Evolutionary conservation across 1,140 invertebrate species (phyloP).

Genomic region (Ganaspis sp.): DNA sequence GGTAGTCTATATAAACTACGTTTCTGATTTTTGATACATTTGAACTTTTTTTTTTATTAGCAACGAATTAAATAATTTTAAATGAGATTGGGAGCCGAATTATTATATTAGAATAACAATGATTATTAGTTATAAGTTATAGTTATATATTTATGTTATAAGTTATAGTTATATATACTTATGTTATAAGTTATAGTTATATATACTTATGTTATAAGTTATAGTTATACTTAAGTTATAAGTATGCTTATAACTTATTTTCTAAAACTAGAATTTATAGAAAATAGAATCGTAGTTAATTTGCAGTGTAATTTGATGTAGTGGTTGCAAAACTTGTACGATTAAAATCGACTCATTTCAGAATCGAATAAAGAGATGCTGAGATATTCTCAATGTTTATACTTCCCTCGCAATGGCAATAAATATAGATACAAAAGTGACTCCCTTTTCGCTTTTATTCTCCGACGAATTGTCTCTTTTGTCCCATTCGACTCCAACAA

Average conservation of each 20-base stretch:
- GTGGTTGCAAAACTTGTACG: background rate
- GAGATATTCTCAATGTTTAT: slow-evolving; percentile 12
- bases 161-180: no score
- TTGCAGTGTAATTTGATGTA: background rate
- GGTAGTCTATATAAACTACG: no score
- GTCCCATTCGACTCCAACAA: slow-evolving; percentile 34
- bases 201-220: no score
- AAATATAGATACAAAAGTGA: slow-evolving; percentile 47
- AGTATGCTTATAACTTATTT: background rate
- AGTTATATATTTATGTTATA: no score
- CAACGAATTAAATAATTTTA: no score
- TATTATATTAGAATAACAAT: no score
- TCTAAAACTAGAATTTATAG: background rate
- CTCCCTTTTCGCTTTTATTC: slow-evolving; percentile 38
- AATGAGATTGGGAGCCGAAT: no score
- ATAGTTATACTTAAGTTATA: no score
- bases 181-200: no score
- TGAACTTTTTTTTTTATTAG: no score
- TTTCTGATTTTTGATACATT: no score
- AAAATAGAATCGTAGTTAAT: background rate
- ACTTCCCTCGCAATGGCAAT: slow-evolving; percentile 39
- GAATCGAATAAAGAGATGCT: slow-evolving; percentile 35
- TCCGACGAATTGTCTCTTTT: slow-evolving; percentile 40
- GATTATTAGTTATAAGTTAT: no score
- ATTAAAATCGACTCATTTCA: slow-evolving; percentile 33